phyloP scores from a whole-genome alignment of 2,888 invertebrate genomes.

The Ormyrus thymus region DNA sequence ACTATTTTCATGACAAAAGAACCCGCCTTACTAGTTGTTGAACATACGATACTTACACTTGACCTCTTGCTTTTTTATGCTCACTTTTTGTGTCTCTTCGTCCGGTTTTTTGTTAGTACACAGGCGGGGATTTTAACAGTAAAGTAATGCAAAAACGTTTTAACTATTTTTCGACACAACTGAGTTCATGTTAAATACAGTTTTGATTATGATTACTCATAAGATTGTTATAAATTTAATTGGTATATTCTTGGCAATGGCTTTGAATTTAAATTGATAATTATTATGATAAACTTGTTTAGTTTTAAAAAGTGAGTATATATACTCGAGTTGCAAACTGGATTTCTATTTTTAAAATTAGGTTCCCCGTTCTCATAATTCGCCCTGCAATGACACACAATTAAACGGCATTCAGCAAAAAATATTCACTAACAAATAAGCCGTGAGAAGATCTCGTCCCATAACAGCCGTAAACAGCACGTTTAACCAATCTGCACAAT shows the following conservation, averaged over 20 bases:
- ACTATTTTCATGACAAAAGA: constrained; percentile 61
- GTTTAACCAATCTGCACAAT: too few relatives aligned
- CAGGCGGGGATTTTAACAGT: not conserved
- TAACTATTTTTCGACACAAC: not conserved
- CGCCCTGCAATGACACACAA: too few relatives aligned
- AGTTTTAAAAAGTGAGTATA: not conserved
- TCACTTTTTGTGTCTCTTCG: not conserved
- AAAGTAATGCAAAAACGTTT: too few relatives aligned
- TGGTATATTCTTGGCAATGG: not conserved
- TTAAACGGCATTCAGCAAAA: too few relatives aligned
- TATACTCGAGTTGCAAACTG: not conserved
- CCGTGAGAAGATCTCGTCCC: too few relatives aligned
- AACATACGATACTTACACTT: constrained; percentile 28
- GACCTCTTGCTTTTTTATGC: constrained; percentile 35
- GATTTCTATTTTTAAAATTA: constrained; percentile 2
- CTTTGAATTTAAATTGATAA: not conserved
- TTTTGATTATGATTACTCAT: too few relatives aligned
- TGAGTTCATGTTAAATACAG: not conserved
- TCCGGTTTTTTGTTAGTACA: not conserved
- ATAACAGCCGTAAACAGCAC: too few relatives aligned
- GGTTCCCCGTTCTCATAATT: too few relatives aligned
- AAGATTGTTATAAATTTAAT: too few relatives aligned
- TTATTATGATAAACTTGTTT: not conserved
- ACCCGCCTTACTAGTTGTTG: constrained; percentile 4
- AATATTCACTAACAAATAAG: too few relatives aligned